phyloP scores from a whole-genome alignment of 1,140 invertebrate genomes.

The Spodoptera litura region DNA sequence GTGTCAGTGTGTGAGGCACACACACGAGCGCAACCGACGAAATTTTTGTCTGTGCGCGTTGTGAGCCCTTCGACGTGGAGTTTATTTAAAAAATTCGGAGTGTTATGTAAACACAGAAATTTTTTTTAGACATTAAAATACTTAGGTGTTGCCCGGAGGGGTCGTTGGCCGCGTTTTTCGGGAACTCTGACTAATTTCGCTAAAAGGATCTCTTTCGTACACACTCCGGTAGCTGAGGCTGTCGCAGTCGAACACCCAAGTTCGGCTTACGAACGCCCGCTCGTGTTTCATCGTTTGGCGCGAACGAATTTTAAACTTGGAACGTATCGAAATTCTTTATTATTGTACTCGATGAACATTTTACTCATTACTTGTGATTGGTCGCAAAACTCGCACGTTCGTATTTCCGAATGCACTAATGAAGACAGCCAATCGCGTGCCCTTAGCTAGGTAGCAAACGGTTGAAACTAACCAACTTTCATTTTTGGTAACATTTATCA shows the following conservation, averaged over 20 bases:
- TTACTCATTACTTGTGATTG: constrained; percentile 23
- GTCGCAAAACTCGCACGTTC: neutral
- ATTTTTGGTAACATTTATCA: too few species aligned
- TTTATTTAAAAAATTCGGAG: constrained; percentile 81
- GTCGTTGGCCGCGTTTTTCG: constrained; percentile 81
- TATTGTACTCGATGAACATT: neutral
- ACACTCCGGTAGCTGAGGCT: constrained; percentile 59
- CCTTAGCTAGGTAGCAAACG: neutral
- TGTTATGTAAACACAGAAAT: constrained; percentile 83
- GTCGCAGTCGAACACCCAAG: constrained; percentile 53
- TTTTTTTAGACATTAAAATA: constrained; percentile 79
- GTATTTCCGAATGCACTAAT: neutral
- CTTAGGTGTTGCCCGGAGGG: constrained; percentile 80
- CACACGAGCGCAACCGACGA: constrained; percentile 70
- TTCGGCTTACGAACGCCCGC: constrained; percentile 65
- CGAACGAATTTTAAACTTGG: constrained; percentile 39
- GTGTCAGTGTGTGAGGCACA: constrained; percentile 76
- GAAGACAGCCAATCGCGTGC: neutral
- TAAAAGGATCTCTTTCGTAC: constrained; percentile 70
- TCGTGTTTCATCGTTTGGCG: constrained; percentile 37
- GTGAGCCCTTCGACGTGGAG: constrained; percentile 72
- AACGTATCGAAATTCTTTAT: constrained; percentile 40
- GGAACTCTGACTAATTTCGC: constrained; percentile 83
- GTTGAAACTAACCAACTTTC: neutral
- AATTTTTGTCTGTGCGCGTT: constrained; percentile 77